Base-by-base conservation (phyloP, 2,888 invertebrate species). In the Drosophila paramelanica region DNA sequence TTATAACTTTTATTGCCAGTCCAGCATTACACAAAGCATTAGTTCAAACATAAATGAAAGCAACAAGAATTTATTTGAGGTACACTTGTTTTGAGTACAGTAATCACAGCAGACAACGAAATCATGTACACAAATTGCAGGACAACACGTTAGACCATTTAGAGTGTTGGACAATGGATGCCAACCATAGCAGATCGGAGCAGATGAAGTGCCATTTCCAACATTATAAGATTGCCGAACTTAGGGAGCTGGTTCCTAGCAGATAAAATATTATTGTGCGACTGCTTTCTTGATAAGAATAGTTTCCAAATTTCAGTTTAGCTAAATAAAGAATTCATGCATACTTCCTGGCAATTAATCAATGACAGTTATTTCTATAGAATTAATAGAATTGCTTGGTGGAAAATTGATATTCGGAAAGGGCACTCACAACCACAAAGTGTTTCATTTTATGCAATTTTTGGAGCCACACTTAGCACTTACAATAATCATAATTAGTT, bases 401-500 rank as follows among this genome's bases (percentile, higher is more conserved):
- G 31, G 33, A 14, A 11, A 23, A 45, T 33, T n/a, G 23, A 17
- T 27, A 50, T 43, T 57, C 41, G 68, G 50, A 58, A 47, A 17
- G 81, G 74, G 64, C 66, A 55, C 60, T 57, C 65, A 50, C 67
- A 64, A 55, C 84, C 66, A 69, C 67, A 75, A 78, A 62, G 86
- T 88, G 79, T 82, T 88, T 82, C 76, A 85, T 81, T 82, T 82
- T 79, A 61, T 52, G 69, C 75, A 76, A 67, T 58, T 85, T 88
- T 81, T 67, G 79, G 58, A 76, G 79, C 70, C 82, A 79, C 79
- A 68, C 79, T 73, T 79, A 81, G 86, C 87, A 86, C 70, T 68
- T 67, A 87, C 88, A 81, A 73, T 81, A 77, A 65, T 69, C 71
- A 79, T 82, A 85, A 88, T 80, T 88, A 88, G 89, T 83, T 87